Conservation (phyloP, 2,888 invertebrate genomes). For the Agonopterix heracliana region DNA sequence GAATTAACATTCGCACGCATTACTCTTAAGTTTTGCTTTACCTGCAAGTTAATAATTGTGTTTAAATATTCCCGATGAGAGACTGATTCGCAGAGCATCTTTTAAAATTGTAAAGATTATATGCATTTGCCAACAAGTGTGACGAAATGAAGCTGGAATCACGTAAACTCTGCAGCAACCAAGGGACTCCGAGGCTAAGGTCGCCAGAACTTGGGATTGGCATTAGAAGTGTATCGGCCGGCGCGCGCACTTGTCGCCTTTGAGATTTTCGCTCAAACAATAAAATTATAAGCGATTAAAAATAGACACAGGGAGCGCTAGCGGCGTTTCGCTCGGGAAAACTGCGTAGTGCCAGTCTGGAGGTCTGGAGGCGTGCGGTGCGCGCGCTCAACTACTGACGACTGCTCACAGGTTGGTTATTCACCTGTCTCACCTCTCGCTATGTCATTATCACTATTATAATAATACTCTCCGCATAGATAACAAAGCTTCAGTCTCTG, state of each 20-base stretch:
- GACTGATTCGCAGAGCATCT: too few species aligned
- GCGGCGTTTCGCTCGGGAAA: slow-evolving; percentile 33
- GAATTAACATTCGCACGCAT: too few species aligned
- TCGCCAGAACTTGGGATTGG: slow-evolving; percentile 44
- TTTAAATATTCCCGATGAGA: too few species aligned
- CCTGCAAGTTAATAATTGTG: too few species aligned
- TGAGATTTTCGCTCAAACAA: slow-evolving; percentile 67
- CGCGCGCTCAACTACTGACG: slow-evolving; percentile 47
- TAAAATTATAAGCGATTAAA: slow-evolving; percentile 73
- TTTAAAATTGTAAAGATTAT: too few species aligned
- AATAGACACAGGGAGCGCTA: slow-evolving; percentile 51
- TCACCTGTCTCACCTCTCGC: slow-evolving; percentile 63
- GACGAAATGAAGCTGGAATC: too few species aligned
- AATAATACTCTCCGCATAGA: slow-evolving; percentile 40
- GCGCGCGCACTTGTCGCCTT: slow-evolving; percentile 66
- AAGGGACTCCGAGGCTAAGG: slow-evolving; percentile 15
- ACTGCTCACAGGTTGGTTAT: slow-evolving; percentile 58
- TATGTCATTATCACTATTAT: slow-evolving; percentile 72
- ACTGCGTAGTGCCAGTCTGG: slow-evolving; percentile 50
- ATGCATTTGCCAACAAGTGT: too few species aligned
- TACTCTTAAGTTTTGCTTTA: too few species aligned
- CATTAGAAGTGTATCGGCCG: slow-evolving; percentile 60
- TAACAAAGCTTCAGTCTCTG: slow-evolving; percentile 54
- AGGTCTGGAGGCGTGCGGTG: slow-evolving; percentile 63
- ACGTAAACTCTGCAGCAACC: neutral